Evolutionary conservation across 2,888 invertebrate species (phyloP).

Genomic region (Aspidapion aeneum): DNA sequence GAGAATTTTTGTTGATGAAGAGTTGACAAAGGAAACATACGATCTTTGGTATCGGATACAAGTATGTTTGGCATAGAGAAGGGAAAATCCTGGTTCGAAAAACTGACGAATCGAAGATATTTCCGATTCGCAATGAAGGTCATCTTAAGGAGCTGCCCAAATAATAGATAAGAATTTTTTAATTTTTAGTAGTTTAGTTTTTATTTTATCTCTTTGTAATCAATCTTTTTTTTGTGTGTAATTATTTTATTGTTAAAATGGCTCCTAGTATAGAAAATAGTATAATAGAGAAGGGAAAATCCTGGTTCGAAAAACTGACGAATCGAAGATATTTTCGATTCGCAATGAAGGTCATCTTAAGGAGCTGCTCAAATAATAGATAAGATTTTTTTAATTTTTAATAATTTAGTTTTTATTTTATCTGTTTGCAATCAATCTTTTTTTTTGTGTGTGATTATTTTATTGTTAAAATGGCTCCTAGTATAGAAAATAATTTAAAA

Average conservation of each 20-base stretch:
- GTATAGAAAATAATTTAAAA: neutral
- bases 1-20: constrained; percentile 2
- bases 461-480: too few species aligned
- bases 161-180: neutral
- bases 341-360: too few species aligned
- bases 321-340: too few species aligned
- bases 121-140: neutral
- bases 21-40: neutral
- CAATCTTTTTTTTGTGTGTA: neutral
- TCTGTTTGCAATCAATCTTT: too few species aligned
- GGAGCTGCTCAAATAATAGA: too few species aligned
- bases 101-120: neutral
- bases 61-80: neutral
- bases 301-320: too few species aligned
- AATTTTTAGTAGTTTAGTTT: neutral
- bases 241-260: neutral
- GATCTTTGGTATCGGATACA: constrained; percentile 1
- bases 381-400: too few species aligned
- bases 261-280: neutral
- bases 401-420: too few species aligned
- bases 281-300: too few species aligned
- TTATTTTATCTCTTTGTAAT: too few species aligned
- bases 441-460: too few species aligned
- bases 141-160: neutral
- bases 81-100: neutral